Evolutionary conservation across 2,797 vertebrate species (phyloP).

Genomic region (Agapornis canus): DNA sequence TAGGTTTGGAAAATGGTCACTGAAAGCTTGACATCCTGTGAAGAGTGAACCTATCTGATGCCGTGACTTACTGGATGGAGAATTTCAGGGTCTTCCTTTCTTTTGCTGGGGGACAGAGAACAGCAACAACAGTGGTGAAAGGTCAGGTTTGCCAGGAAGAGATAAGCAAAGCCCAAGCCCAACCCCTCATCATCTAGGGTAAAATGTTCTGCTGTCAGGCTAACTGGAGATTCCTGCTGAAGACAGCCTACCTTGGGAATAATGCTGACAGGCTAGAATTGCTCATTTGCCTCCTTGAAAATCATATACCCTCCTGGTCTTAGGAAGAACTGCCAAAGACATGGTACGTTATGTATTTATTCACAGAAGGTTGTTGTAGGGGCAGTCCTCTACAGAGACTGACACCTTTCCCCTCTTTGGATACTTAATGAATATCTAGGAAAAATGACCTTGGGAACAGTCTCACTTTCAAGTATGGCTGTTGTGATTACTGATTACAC

Average conservation of each 20-base stretch:
- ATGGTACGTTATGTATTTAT: background rate
- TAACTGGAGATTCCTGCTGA: background rate
- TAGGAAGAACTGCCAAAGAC: background rate
- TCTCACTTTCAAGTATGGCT: background rate
- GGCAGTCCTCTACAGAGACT: background rate
- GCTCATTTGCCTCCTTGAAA: background rate
- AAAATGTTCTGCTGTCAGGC: background rate
- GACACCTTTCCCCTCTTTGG: background rate
- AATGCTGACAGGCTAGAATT: fast-evolving
- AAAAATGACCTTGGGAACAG: background rate
- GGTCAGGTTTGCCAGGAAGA: background rate
- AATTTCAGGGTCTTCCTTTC: background rate
- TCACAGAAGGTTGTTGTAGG: background rate
- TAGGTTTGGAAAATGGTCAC: background rate
- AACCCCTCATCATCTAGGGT: background rate
- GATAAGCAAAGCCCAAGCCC: background rate
- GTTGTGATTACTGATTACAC: background rate
- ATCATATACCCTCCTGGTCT: background rate
- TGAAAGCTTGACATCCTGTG: background rate
- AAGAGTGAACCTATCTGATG: background rate
- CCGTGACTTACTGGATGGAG: background rate
- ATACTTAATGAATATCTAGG: background rate
- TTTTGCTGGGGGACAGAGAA: background rate
- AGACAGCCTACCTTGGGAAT: background rate
- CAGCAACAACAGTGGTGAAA: background rate